Evolutionary conservation across 2,797 vertebrate genomes (phyloP).

Genomic region (Astyanax mexicanus): DNA sequence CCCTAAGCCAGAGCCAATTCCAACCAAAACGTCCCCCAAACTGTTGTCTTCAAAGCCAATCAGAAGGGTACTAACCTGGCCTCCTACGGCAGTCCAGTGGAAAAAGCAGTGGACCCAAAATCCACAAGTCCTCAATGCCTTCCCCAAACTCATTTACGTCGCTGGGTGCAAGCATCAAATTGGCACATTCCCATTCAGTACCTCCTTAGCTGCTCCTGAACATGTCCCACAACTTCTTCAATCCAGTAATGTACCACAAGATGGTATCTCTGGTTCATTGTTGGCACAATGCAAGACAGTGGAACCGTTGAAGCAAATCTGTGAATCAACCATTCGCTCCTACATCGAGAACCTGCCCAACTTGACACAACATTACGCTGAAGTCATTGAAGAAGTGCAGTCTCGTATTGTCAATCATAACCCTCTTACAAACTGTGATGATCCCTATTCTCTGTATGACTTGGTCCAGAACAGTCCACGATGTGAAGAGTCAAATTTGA

Average conservation of each 20-base stretch:
- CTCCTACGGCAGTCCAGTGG: conserved; percentile 72
- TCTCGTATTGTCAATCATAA: conserved; percentile 8
- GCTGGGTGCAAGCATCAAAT: conserved; percentile 23
- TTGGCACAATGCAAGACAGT: conserved; percentile 5
- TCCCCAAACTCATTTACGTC: conserved; percentile 51
- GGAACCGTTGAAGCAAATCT: conserved; percentile 16
- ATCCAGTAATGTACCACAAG: background rate
- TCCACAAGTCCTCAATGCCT: conserved; percentile 35
- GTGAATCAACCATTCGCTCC: conserved; percentile 11
- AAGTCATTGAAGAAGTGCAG: conserved; percentile 17
- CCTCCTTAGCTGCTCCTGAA: conserved; percentile 10
- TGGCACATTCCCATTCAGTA: background rate
- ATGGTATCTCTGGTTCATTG: conserved; percentile 9
- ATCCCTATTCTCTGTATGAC: conserved; percentile 3
- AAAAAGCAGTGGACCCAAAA: conserved; percentile 61
- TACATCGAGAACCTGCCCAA: background rate
- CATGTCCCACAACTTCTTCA: background rate
- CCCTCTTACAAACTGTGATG: background rate
- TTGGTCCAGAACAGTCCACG: conserved; percentile 4
- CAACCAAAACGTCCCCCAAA: background rate
- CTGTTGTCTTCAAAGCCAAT: conserved; percentile 49
- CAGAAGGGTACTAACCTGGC: conserved; percentile 76
- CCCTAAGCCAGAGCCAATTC: conserved; percentile 15
- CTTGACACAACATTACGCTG: conserved; percentile 5
- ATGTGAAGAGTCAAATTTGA: background rate